Evolutionary conservation across 1,140 invertebrate species (phyloP).

Genomic region (Magallana angulata): DNA sequence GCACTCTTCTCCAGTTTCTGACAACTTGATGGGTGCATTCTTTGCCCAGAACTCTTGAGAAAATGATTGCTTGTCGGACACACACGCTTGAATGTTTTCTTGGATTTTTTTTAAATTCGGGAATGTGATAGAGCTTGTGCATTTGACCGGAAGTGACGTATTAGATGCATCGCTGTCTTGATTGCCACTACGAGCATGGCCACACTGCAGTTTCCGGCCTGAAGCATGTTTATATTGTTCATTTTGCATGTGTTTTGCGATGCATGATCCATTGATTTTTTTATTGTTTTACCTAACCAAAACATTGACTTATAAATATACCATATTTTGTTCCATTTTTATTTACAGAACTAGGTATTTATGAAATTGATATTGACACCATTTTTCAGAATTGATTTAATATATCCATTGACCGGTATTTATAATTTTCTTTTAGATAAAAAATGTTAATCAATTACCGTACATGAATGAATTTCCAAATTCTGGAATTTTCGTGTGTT

Average conservation of each 20-base stretch:
- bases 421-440: too few relatives aligned
- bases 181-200: slow-evolving; percentile 1
- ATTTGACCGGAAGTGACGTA: not conserved
- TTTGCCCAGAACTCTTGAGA: too few relatives aligned
- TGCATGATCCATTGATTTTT: not conserved
- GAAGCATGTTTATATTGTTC: slow-evolving; percentile 3
- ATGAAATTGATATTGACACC: not conserved
- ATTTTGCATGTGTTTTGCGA: not conserved
- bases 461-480: too few relatives aligned
- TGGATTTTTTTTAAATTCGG: not conserved
- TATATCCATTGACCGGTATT: too few relatives aligned
- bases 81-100: not conserved
- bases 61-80: not conserved
- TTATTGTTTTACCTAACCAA: too few relatives aligned
- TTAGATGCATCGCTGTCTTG: not conserved
- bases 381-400: not conserved
- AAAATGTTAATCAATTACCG: too few relatives aligned
- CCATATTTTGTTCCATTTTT: not conserved
- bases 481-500: too few relatives aligned
- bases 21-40: too few relatives aligned
- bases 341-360: not conserved
- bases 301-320: too few relatives aligned
- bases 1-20: not conserved
- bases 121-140: not conserved
- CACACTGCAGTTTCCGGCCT: not conserved